A percentile compares a stretch with the other conserved stretches of the same genome.
phyloP scores from a whole-genome alignment of 2,888 invertebrate species.

The Carpatolechia fugitivella region DNA sequence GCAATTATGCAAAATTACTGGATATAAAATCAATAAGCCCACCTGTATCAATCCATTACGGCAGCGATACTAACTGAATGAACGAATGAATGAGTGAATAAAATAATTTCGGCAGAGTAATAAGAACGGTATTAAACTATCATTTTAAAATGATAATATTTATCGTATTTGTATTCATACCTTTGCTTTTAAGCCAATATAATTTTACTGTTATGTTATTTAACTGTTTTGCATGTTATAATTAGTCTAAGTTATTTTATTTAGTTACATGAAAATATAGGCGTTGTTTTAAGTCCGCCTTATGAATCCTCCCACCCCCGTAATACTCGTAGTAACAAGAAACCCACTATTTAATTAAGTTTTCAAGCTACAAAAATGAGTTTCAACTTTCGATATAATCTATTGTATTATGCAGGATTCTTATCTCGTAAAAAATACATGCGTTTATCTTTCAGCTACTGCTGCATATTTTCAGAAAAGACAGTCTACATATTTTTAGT shows the following conservation, averaged over 20 bases:
- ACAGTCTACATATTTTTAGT: background rate
- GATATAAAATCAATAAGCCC: background rate
- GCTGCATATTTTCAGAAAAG: too few species aligned
- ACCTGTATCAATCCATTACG: conserved; percentile 9
- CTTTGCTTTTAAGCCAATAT: background rate
- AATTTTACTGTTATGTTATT: background rate
- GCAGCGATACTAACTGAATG: conserved; percentile 22
- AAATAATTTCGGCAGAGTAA: conserved; percentile 29
- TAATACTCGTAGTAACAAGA: too few species aligned
- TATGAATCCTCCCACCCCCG: too few species aligned
- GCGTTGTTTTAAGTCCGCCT: background rate
- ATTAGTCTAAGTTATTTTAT: too few species aligned
- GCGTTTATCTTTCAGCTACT: too few species aligned
- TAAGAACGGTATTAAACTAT: conserved; percentile 39
- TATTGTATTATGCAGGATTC: too few species aligned
- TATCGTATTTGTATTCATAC: background rate
- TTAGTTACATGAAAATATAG: too few species aligned
- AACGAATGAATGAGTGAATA: conserved; percentile 33
- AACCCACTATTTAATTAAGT: too few species aligned
- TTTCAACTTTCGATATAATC: too few species aligned
- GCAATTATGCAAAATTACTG: background rate
- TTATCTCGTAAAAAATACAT: too few species aligned
- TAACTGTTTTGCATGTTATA: background rate
- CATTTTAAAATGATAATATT: conserved; percentile 34
- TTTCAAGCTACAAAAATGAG: too few species aligned